A percentile compares a stretch with the other conserved stretches of the same genome.
Evolutionary conservation across 2,113 vertebrate genomes (phyloP).

Genomic region (Ivindomyrus marchei): DNA sequence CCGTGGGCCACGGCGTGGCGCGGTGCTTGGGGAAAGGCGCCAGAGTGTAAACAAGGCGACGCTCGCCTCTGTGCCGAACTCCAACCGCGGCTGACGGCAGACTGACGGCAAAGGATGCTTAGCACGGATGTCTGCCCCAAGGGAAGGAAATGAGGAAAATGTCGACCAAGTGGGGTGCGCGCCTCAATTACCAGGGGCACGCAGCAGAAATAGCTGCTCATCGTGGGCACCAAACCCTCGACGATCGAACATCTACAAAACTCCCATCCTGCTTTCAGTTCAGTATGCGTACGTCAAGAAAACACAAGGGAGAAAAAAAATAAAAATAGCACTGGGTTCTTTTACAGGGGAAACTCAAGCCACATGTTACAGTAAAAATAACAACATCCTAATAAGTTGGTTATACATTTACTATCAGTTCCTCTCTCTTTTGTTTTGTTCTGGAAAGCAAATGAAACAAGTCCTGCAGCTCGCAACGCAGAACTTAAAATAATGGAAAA

Average conservation of each 20-base stretch:
- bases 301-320: not conserved
- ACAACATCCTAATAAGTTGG: conserved; percentile 22
- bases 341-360: not conserved
- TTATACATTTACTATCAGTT: conserved; percentile 25
- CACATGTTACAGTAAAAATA: conserved; percentile 14
- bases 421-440: conserved; percentile 14
- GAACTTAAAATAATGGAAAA: not conserved
- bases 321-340: not conserved
- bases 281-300: not conserved
- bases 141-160: conserved; percentile 56
- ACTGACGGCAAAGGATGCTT: conserved; percentile 60
- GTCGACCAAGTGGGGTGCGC: not conserved
- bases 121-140: conserved; percentile 51
- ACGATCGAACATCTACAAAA: not conserved
- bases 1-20: conserved; percentile 23
- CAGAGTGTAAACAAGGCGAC: conserved; percentile 57
- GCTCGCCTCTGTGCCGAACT: conserved; percentile 31
- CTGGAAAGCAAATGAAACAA: conserved; percentile 7
- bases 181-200: not conserved
- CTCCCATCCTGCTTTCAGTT: not conserved
- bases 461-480: not conserved
- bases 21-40: conserved; percentile 34
- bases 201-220: not conserved
- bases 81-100: conserved; percentile 60
- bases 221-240: not conserved